Conservation (phyloP, 2,113 vertebrate species). For the Crocuta crocuta region DNA sequence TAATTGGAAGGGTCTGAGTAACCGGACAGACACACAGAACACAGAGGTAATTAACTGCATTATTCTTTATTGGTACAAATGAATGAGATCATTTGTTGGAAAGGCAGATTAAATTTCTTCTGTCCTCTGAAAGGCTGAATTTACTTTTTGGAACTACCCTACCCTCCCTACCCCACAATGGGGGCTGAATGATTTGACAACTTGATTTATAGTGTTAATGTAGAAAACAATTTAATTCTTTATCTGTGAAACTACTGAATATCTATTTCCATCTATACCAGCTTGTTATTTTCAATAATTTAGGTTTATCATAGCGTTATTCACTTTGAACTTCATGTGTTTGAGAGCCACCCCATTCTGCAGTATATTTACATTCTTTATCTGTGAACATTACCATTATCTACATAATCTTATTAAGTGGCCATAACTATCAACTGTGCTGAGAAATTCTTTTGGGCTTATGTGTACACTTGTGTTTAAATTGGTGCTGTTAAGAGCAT, state of each 20-base stretch:
- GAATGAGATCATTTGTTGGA: background rate
- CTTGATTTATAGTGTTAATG: constrained; percentile 36
- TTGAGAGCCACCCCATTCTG: background rate
- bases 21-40: background rate
- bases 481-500: background rate
- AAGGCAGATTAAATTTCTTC: constrained; percentile 37
- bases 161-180: rapidly evolving
- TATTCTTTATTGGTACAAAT: constrained; percentile 17
- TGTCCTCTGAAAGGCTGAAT: constrained; percentile 3
- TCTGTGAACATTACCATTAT: background rate
- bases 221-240: constrained; percentile 15
- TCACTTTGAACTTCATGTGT: background rate
- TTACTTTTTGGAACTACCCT: constrained; percentile 24
- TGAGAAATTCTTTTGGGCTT: background rate
- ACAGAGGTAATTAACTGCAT: background rate
- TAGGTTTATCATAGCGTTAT: background rate
- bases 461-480: background rate
- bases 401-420: background rate
- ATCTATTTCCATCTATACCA: background rate
- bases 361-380: background rate
- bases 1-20: background rate
- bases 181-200: background rate
- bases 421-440: background rate
- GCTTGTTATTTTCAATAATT: background rate
- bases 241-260: background rate